Conservation (phyloP, 2,113 vertebrate genomes). For the Oryzias melastigma region DNA sequence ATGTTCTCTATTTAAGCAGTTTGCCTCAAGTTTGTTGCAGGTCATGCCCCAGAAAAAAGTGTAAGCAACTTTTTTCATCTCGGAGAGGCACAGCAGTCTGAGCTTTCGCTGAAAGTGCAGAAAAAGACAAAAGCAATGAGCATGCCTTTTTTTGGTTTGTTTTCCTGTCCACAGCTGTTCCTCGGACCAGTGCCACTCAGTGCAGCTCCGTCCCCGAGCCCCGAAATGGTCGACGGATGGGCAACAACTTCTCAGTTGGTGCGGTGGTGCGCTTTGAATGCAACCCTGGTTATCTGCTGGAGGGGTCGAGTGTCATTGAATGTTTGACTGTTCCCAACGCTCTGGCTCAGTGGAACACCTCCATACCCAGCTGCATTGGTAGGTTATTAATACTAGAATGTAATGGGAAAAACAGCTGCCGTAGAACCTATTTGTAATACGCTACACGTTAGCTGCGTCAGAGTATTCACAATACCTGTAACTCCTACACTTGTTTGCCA, state of each 20-base stretch:
- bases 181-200: slow-evolving; percentile 93
- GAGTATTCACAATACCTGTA: no score
- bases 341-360: slow-evolving; percentile 94
- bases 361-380: slow-evolving; percentile 92
- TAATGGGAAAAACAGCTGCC: not conserved
- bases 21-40: not conserved
- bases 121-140: not conserved
- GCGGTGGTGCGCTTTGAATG: slow-evolving; percentile 92
- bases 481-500: no score
- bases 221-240: slow-evolving; percentile 88
- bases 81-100: not conserved
- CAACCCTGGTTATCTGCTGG: slow-evolving; percentile 86
- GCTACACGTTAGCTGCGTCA: no score
- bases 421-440: no score
- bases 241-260: slow-evolving; percentile 91
- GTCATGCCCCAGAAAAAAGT: not conserved
- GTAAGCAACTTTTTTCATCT: not conserved
- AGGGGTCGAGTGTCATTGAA: slow-evolving; percentile 85
- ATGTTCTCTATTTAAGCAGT: slow-evolving; percentile 10
- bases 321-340: slow-evolving; percentile 93
- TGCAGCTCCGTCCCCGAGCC: slow-evolving; percentile 97
- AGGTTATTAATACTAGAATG: slow-evolving; percentile 10
- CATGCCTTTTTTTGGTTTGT: not conserved
- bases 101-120: not conserved
- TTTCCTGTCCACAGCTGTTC: slow-evolving; percentile 81